phyloP scores from a whole-genome alignment of 2,113 vertebrate species.

The Gorsachius goisagi region DNA sequence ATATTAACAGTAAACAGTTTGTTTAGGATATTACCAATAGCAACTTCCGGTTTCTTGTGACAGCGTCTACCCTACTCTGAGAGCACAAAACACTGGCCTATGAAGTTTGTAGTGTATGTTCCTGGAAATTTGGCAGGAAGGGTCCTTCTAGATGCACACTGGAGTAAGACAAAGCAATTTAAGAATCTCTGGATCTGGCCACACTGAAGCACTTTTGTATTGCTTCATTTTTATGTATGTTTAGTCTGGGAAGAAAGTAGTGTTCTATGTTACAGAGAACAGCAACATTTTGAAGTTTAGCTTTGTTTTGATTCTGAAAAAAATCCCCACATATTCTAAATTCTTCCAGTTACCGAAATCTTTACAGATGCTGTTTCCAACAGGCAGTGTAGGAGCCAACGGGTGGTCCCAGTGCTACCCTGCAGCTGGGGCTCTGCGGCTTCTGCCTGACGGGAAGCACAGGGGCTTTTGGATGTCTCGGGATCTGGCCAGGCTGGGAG shows the following conservation, averaged over 20 bases:
- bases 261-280: neutral
- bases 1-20: neutral
- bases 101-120: neutral
- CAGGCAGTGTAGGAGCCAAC: neutral
- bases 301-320: neutral
- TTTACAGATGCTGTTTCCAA: neutral
- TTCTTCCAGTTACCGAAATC: neutral
- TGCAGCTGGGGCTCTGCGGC: neutral
- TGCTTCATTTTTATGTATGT: neutral
- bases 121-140: neutral
- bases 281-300: neutral
- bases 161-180: neutral
- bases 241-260: neutral
- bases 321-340: rapidly evolving
- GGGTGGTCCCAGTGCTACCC: neutral
- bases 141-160: neutral
- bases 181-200: neutral
- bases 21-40: neutral
- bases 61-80: neutral
- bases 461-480: neutral
- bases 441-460: neutral
- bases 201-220: neutral
- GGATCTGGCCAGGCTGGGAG: neutral
- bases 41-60: neutral
- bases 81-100: neutral